phyloP scores from a whole-genome alignment of 2,113 vertebrate species.

The Benitochromis conjunctus region DNA sequence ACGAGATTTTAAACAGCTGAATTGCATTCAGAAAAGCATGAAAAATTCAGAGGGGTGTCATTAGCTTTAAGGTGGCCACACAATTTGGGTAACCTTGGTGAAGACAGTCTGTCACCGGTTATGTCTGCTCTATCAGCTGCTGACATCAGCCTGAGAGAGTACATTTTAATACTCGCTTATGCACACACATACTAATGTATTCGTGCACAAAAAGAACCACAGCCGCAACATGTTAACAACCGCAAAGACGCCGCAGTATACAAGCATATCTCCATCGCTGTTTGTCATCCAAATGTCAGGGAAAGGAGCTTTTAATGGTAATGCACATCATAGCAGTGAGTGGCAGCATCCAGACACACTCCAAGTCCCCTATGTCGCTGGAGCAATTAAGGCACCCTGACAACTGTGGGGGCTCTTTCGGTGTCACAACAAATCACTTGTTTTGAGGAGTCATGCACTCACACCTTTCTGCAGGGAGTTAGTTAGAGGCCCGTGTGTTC shows the following conservation, averaged over 20 bases:
- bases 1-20: constrained; percentile 73
- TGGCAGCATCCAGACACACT: constrained; percentile 83
- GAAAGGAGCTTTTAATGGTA: constrained; percentile 89
- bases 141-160: constrained; percentile 83
- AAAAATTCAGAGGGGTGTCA: constrained; percentile 89
- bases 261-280: constrained; percentile 86
- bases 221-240: constrained; percentile 83
- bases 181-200: constrained; percentile 24
- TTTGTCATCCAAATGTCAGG: constrained; percentile 92
- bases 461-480: constrained; percentile 62
- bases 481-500: constrained; percentile 45
- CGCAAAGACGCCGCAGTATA: constrained; percentile 86
- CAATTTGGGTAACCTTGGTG: constrained; percentile 96
- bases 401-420: constrained; percentile 58
- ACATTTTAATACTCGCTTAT: constrained; percentile 60
- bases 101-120: constrained; percentile 89
- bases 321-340: constrained; percentile 79
- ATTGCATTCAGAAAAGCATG: constrained; percentile 89
- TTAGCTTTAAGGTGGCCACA: constrained; percentile 85
- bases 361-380: constrained; percentile 67
- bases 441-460: constrained; percentile 62
- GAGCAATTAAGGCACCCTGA: constrained; percentile 74
- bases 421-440: constrained; percentile 75
- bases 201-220: constrained; percentile 52
- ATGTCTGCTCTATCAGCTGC: constrained; percentile 88